These are phyloP conservation scores for Cerastoderma edule DNA, from an alignment of 2,888 invertebrate species.

Conservation along the genomic window DNA sequence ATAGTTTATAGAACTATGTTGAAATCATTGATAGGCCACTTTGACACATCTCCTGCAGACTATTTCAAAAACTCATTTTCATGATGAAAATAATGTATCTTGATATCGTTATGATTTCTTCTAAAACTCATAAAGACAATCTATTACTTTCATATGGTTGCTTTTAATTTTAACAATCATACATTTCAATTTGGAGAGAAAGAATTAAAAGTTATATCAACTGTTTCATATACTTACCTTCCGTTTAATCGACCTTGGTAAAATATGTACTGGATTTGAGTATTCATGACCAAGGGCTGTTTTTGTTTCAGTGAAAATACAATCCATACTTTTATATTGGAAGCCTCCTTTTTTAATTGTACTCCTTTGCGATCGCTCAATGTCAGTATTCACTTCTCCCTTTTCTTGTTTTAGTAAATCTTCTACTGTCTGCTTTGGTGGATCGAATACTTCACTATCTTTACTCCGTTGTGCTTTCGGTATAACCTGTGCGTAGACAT, in stretches of 20 bases:
- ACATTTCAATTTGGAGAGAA: too few relatives aligned
- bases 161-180: too few relatives aligned
- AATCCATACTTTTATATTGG: slow-evolving; percentile 17
- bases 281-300: not conserved
- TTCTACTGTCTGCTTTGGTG: not conserved
- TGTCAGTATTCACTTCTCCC: not conserved
- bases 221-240: slow-evolving; percentile 10
- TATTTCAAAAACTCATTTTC: too few relatives aligned
- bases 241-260: slow-evolving; percentile 7
- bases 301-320: not conserved
- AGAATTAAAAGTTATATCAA: not conserved
- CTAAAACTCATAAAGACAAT: too few relatives aligned
- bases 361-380: not conserved
- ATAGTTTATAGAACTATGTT: too few relatives aligned
- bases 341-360: slow-evolving; percentile 3
- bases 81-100: too few relatives aligned
- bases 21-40: too few relatives aligned
- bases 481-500: slow-evolving; percentile 15
- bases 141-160: too few relatives aligned
- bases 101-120: too few relatives aligned
- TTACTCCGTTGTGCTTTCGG: slow-evolving; percentile 1
- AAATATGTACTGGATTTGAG: slow-evolving; percentile 5
- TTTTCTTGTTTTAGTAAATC: not conserved
- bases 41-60: too few relatives aligned
- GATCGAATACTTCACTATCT: not conserved